These are phyloP conservation scores for Cosmorhoe ocellata DNA, from an alignment of 2,888 invertebrate species.

Conservation along the genomic window DNA sequence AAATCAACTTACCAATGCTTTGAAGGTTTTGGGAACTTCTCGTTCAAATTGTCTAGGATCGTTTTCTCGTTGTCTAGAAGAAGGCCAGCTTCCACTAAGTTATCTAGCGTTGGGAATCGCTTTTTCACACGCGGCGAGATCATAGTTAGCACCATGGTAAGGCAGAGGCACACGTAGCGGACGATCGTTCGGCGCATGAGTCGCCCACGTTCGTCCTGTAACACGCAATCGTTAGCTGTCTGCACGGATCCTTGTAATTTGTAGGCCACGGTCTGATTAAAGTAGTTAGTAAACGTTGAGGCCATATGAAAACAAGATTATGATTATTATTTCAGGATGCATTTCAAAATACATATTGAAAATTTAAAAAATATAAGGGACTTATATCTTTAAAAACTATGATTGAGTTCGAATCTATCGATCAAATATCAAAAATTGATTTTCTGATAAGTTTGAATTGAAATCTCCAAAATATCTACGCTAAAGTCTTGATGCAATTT, in stretches of 20 bases:
- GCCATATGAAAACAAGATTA: not conserved
- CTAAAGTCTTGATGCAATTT: too few relatives aligned
- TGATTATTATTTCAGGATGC: not conserved
- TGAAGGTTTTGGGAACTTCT: slow-evolving; percentile 91
- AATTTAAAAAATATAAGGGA: too few relatives aligned
- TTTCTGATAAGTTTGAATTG: too few relatives aligned
- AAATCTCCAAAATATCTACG: too few relatives aligned
- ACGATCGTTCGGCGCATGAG: slow-evolving; percentile 92
- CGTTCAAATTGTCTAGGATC: slow-evolving; percentile 90
- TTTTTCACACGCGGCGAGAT: slow-evolving; percentile 94
- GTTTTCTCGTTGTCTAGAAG: slow-evolving; percentile 90
- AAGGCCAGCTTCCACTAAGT: slow-evolving; percentile 92
- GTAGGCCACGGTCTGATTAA: slow-evolving; percentile 22
- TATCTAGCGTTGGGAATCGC: slow-evolving; percentile 91
- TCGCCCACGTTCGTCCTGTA: slow-evolving; percentile 89
- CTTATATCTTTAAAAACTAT: too few relatives aligned
- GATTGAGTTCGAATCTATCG: too few relatives aligned
- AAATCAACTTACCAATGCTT: slow-evolving; percentile 88
- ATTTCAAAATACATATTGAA: not conserved
- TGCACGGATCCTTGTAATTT: slow-evolving; percentile 16
- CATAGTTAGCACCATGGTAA: slow-evolving; percentile 94
- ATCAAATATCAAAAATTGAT: too few relatives aligned
- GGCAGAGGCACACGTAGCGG: slow-evolving; percentile 91
- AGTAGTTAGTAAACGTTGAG: slow-evolving; percentile 17
- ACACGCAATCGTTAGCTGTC: slow-evolving; percentile 7